phyloP scores from a whole-genome alignment of 2,113 vertebrate species.

The Ellobius talpinus region DNA sequence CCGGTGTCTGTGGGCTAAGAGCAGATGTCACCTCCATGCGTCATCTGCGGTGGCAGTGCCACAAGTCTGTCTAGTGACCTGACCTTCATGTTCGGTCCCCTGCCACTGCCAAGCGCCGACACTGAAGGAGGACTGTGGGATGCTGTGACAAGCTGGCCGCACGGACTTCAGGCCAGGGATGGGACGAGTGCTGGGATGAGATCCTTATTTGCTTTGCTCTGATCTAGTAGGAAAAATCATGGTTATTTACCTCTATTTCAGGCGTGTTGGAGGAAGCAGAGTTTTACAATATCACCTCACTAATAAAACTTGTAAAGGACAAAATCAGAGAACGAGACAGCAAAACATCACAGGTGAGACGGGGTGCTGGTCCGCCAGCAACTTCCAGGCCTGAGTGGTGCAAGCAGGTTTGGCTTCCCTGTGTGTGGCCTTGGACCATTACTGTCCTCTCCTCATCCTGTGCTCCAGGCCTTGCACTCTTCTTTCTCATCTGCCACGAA shows the following conservation, averaged over 20 bases:
- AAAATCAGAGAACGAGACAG: conserved; percentile 98
- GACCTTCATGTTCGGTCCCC: neutral
- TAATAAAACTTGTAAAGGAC: conserved; percentile 99
- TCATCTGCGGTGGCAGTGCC: neutral
- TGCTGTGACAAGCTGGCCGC: too few species aligned
- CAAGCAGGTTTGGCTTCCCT: neutral
- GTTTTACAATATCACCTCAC: conserved; percentile 99
- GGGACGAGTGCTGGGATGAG: neutral
- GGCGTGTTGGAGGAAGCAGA: conserved; percentile 98
- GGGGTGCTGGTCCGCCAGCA: neutral
- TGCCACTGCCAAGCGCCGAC: rapidly evolving
- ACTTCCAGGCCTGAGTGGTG: neutral
- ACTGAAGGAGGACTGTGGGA: neutral
- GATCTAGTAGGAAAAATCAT: neutral
- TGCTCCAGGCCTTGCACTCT: neutral
- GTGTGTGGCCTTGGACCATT: neutral
- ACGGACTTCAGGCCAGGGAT: neutral
- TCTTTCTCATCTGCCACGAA: neutral
- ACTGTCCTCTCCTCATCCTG: neutral
- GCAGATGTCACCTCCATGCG: neutral
- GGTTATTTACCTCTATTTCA: conserved; percentile 78
- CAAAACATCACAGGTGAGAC: conserved; percentile 94
- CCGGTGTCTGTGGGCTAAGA: neutral
- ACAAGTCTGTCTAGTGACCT: neutral
- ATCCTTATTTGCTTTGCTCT: neutral